A percentile compares a stretch with the other conserved stretches of the same genome.
Evolutionary conservation across 2,888 invertebrate genomes (phyloP).

Genomic region (Idaea aversata): DNA sequence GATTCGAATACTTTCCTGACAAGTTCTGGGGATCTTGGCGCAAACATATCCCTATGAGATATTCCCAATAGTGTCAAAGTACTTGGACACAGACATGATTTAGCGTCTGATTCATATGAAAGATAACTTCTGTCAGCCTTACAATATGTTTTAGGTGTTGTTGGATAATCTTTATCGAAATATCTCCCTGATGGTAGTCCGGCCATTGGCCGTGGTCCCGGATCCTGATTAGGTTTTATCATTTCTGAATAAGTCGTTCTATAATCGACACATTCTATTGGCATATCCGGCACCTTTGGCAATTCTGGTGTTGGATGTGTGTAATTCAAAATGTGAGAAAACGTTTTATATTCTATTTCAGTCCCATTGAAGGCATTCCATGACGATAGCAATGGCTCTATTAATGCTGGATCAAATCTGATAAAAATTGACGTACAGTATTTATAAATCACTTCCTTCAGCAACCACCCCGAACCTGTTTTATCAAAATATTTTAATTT

Average conservation of each 20-base stretch:
- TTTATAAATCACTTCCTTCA: constrained; percentile 55
- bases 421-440: constrained; percentile 49
- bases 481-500: constrained; percentile 42
- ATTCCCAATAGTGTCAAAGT: constrained; percentile 34
- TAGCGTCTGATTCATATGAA: constrained; percentile 43
- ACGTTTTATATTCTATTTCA: constrained; percentile 57
- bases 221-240: constrained; percentile 35
- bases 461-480: constrained; percentile 56
- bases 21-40: constrained; percentile 30
- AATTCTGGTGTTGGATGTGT: constrained; percentile 42
- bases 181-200: constrained; percentile 48
- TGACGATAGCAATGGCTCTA: constrained; percentile 57
- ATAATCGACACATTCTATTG: constrained; percentile 35
- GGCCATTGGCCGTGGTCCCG: constrained; percentile 30
- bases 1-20: constrained; percentile 62
- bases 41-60: constrained; percentile 46
- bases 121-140: constrained; percentile 36
- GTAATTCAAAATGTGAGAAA: constrained; percentile 56
- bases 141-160: constrained; percentile 36
- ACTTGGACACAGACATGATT: constrained; percentile 38
- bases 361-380: constrained; percentile 54
- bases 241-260: constrained; percentile 48
- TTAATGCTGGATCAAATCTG: constrained; percentile 45
- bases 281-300: constrained; percentile 47
- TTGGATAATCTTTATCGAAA: constrained; percentile 40